A percentile compares a stretch with the other conserved stretches of the same genome.
Evolutionary conservation across 2,888 invertebrate genomes (phyloP).

Genomic region (Amaurobius ferox): DNA sequence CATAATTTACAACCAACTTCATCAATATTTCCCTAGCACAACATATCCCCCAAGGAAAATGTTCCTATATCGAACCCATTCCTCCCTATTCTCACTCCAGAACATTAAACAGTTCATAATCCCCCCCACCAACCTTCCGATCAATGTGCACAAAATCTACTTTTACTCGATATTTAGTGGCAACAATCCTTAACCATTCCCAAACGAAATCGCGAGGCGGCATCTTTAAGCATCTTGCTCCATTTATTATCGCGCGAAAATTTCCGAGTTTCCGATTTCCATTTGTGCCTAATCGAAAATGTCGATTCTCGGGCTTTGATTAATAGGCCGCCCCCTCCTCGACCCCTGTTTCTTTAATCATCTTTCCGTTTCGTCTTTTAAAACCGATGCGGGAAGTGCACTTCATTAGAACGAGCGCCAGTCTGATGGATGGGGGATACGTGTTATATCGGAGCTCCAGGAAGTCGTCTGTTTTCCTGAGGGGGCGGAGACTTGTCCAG

Average conservation of each 20-base stretch:
- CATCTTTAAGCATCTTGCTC: neutral
- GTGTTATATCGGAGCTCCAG: constrained; percentile 3
- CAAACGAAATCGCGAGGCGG: constrained; percentile 1
- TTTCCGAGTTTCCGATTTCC: constrained; percentile 32
- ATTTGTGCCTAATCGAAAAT: constrained; percentile 48
- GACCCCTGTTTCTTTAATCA: constrained; percentile 31
- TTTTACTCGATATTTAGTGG: neutral
- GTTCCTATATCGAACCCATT: neutral
- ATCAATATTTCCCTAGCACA: neutral
- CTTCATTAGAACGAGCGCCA: constrained; percentile 23
- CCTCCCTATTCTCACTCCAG: neutral
- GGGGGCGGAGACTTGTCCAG: neutral
- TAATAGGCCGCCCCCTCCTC: neutral
- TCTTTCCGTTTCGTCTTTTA: constrained; percentile 13
- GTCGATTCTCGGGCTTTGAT: constrained; percentile 40
- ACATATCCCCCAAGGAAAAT: neutral
- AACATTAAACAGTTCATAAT: neutral
- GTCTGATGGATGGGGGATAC: constrained; percentile 12
- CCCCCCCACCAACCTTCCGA: neutral
- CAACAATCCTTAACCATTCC: neutral
- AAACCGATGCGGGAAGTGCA: constrained; percentile 17
- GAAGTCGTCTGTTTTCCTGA: constrained; percentile 6
- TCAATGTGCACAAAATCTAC: neutral
- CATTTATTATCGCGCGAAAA: constrained; percentile 33
- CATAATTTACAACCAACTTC: neutral